Base-by-base conservation (phyloP, 1,140 invertebrate genomes). In the Cherax destructor region DNA sequence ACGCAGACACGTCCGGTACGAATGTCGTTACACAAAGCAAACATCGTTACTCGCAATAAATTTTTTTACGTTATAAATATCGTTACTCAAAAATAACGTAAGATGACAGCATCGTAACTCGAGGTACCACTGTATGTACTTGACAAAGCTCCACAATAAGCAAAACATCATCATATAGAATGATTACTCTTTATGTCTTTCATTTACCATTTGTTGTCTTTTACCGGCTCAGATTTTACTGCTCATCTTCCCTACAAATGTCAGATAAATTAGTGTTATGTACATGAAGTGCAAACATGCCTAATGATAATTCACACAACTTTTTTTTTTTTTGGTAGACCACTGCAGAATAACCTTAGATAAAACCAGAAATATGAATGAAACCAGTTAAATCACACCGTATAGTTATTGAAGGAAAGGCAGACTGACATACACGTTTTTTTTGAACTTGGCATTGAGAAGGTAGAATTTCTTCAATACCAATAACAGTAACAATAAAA, bases 291-390 rank as follows among this genome's bases (percentile, higher is more conserved):
- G 41, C 13, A 80, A 87, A 69, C 30, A 59, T 88, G 74, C 56
- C 77, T 88, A 88, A 88, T 87, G 76, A 87, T 69, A 88, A 69
- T 77, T 88, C 69, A 65, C 86, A 81, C 61, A 88, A 30, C 9
- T 13, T 49, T 80, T 41, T 56, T n/a, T 21, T 49, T 30, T 41
- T n/a, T n/a, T n/a, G 69, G 21, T 11, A 30, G 69, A 86, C 72
- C 83, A 86, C 47, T 86, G 79, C 50, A 56, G 50, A 81, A 56
- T 47, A 59, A 24, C 49, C 50, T 81, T 52, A n/a, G 78, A 56
- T 77, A 86, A 86, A 61, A 52, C 74, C 52, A 61, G 76, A 86
- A 86, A 86, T 78, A 78, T 77, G 21, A 78, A 21, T 77, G 69
- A 78, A 86, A 86, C 74, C 50, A 81, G 50, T 59, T 47, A 18